Evolutionary conservation across 2,888 invertebrate species (phyloP).

Genomic region (Diplazon laetatorius): DNA sequence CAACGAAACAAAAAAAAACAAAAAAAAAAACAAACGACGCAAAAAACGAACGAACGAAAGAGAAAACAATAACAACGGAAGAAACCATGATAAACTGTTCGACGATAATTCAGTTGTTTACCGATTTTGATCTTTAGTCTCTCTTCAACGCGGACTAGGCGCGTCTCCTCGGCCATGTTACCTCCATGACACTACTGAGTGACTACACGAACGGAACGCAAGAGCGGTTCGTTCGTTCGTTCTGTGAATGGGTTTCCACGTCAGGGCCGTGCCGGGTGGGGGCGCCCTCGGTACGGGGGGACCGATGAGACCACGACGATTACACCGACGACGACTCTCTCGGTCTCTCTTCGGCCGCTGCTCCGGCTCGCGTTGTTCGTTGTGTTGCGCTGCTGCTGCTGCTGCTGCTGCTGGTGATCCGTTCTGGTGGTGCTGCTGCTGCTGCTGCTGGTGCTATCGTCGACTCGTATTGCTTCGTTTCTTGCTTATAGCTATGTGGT

Average conservation of each 20-base stretch:
- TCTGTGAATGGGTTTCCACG: conserved; percentile 78
- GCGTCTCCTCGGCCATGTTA: conserved; percentile 96
- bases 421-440: background rate
- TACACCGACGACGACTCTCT: no score
- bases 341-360: background rate
- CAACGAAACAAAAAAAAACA: conserved; percentile 26
- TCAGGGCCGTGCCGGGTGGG: conserved; percentile 69
- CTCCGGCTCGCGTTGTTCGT: conserved; percentile 3
- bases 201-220: conserved; percentile 76
- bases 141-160: conserved; percentile 96
- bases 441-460: conserved; percentile 1
- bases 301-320: no score
- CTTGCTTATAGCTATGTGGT: background rate
- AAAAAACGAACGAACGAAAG: no score
- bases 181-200: conserved; percentile 87
- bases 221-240: conserved; percentile 75
- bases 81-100: no score
- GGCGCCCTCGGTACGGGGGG: conserved; percentile 26
- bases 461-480: background rate
- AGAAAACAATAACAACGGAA: no score
- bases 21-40: conserved; percentile 6
- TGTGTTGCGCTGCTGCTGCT: background rate
- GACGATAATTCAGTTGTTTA: no score
- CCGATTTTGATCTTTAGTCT: conserved; percentile 97
- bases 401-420: background rate